These are phyloP conservation scores for Rhagium mordax DNA, from an alignment of 2,888 invertebrate species.

Conservation along the genomic window DNA sequence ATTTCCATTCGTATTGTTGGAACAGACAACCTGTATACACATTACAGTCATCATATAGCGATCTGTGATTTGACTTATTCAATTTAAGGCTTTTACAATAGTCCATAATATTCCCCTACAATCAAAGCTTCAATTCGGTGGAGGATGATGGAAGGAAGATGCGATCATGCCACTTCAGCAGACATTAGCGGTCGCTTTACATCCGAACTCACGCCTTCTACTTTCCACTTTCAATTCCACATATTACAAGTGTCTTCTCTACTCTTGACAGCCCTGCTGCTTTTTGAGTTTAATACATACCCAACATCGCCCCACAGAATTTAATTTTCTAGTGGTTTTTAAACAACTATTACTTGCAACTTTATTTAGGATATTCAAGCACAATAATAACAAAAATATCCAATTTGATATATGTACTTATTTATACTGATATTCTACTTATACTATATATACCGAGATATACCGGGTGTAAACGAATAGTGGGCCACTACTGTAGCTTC, in stretches of 20 bases:
- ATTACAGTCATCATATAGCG: constrained; percentile 3
- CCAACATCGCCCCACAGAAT: not conserved
- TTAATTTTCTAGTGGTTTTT: constrained; percentile 9
- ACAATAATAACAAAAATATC: too few relatives aligned
- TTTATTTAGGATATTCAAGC: too few relatives aligned
- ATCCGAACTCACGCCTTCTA: constrained; percentile 32
- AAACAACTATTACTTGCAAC: too few relatives aligned
- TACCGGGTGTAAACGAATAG: too few relatives aligned
- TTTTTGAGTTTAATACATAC: constrained; percentile 20
- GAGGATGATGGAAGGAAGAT: constrained; percentile 33
- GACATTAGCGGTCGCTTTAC: constrained; percentile 31
- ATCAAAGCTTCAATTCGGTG: constrained; percentile 30
- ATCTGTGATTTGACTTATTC: constrained; percentile 20
- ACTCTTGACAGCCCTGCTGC: constrained; percentile 11
- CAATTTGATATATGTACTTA: too few relatives aligned
- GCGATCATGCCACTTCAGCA: constrained; percentile 34
- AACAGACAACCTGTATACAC: constrained; percentile 5
- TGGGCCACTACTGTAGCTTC: too few relatives aligned
- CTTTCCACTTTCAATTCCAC: constrained; percentile 24
- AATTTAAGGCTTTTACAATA: constrained; percentile 29
- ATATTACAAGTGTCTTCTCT: constrained; percentile 17
- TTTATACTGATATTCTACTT: too few relatives aligned
- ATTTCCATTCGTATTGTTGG: not conserved
- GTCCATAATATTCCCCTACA: constrained; percentile 15
- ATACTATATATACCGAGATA: too few relatives aligned